Base-by-base conservation (phyloP, 2,113 vertebrate species). In the Xiphorhynchus elegans region DNA sequence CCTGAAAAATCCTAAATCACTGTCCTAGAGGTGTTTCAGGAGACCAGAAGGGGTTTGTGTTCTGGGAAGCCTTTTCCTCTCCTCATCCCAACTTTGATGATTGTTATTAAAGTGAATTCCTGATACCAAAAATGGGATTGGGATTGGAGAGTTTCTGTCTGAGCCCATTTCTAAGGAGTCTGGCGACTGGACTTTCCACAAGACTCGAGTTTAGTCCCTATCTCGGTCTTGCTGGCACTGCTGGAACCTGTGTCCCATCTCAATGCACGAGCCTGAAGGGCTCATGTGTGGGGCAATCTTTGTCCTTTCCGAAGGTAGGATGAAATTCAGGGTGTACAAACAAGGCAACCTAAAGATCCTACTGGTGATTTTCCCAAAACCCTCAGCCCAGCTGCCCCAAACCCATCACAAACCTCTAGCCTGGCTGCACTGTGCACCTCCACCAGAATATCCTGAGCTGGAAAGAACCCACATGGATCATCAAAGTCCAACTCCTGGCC, bases 201-300 rank as follows among this genome's bases (percentile, higher is more conserved):
- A 46, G 23, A 11, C 24, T 87, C 53, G 19, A 11, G 13, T 68
- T 62, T 83, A 66, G 37, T 37, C 50, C 62, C n/a, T 25, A 64
- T 64, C 52, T 53, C 76, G 25, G 28, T 84, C 58, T 62, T 0
- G 0, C 70, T 88, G 69, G 26, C 1, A 2, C 67, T 0, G 3
- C 2, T 24, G 53, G 42, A 78, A 21, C 31, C 50, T 44, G 63
- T 33, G 39, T 42, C 20, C 33, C 59, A 18, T 13, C 35, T 60
- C 35, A 24, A 3, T 2, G 26, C 72, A 31, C n/a, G 31, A 46
- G 21, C 10, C 35, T 33, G n/a, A 73, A 46, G 25, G 53, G 29
- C 19, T 89, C 26, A 2, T 13, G 0, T 24, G 23, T 7, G 20
- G 62, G 49, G 37, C 50, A 37, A 3, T n/a, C 5, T 31, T 29